These are phyloP conservation scores for Phylloscopus trochilus DNA, from an alignment of 2,113 vertebrate genomes.

Conservation along the genomic window DNA sequence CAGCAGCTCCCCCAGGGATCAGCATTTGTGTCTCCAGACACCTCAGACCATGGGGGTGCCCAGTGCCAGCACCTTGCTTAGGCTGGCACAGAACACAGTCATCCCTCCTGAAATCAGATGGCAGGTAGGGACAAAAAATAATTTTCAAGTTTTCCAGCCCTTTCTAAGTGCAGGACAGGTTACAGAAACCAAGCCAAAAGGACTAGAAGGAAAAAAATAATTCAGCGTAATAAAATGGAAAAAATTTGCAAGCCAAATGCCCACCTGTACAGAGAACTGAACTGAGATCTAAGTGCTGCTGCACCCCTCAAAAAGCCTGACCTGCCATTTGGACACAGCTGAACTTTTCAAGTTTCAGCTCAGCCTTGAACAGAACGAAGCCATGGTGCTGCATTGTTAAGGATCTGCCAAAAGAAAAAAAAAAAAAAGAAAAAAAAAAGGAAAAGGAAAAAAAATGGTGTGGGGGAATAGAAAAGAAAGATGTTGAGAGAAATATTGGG, in stretches of 20 bases:
- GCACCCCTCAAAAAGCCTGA: background rate
- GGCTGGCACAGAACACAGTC: background rate
- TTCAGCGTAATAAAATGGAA: background rate
- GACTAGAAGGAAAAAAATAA: background rate
- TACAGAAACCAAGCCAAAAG: background rate
- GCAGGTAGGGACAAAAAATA: background rate
- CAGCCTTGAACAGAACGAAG: background rate
- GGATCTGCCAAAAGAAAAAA: background rate
- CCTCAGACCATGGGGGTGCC: accelerated
- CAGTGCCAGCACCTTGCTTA: background rate
- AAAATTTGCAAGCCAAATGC: background rate
- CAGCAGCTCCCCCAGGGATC: background rate
- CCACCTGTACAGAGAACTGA: background rate
- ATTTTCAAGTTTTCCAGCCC: background rate
- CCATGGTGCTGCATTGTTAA: background rate
- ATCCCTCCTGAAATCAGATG: background rate
- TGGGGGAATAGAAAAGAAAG: background rate
- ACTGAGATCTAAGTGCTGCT: background rate
- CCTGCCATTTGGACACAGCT: background rate
- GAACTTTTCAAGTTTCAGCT: constrained; percentile 19
- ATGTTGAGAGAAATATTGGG: background rate
- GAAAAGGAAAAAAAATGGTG: accelerated
- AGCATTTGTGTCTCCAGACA: background rate
- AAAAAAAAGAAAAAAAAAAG: background rate
- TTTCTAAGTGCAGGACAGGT: background rate